Evolutionary conservation across 2,113 vertebrate species (phyloP).

Genomic region (Maccullochella peelii): DNA sequence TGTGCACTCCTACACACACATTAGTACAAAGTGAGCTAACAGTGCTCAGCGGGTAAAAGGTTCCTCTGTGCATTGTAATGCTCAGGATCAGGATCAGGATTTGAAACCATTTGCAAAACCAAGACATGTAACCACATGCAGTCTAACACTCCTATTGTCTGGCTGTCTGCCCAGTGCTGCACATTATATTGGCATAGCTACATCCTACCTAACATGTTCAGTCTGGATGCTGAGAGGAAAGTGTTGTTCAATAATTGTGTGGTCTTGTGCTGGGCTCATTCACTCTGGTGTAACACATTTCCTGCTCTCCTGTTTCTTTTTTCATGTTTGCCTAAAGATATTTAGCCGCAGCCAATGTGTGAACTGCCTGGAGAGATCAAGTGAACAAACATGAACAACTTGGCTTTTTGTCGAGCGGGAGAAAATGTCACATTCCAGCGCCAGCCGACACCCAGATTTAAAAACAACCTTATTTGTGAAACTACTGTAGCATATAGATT

Average conservation of each 20-base stretch:
- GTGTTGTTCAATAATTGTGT: background rate
- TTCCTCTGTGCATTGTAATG: background rate
- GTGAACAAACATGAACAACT: slow-evolving; percentile 28
- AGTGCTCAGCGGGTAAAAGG: background rate
- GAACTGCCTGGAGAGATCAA: background rate
- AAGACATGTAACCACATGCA: background rate
- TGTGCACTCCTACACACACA: slow-evolving; percentile 2
- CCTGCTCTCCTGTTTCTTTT: background rate
- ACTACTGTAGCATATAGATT: background rate
- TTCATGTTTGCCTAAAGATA: slow-evolving; percentile 6
- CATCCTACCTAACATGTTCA: background rate
- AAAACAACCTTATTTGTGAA: background rate
- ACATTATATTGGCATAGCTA: background rate
- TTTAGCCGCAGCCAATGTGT: background rate
- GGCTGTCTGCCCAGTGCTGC: background rate
- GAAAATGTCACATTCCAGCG: slow-evolving; percentile 27
- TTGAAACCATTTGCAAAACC: background rate
- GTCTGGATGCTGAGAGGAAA: background rate
- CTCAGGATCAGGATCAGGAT: background rate
- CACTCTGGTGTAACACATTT: background rate
- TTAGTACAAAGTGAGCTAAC: background rate
- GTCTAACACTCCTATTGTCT: background rate
- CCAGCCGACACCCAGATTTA: slow-evolving; percentile 8
- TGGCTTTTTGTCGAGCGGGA: background rate
- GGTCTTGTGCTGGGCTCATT: background rate